Conservation (phyloP, 2,113 vertebrate species). For the Trachemys scripta region DNA sequence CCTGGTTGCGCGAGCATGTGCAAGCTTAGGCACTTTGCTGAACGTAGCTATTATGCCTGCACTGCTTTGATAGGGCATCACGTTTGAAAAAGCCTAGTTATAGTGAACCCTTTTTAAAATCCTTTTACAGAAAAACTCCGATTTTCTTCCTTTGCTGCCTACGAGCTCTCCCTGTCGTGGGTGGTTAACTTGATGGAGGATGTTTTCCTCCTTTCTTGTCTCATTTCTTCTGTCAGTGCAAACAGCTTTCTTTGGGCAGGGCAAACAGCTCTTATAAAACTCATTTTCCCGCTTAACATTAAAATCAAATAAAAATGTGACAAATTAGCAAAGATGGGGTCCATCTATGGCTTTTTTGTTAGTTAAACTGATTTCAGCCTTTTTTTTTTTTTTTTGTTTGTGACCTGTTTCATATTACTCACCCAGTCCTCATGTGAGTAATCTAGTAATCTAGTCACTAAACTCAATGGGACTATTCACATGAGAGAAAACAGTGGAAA, state of each 20-base stretch:
- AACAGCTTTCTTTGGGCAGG: neutral
- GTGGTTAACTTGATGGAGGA: neutral
- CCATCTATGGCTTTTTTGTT: neutral
- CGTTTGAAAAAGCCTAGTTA: neutral
- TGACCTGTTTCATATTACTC: neutral
- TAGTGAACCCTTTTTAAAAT: neutral
- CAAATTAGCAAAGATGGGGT: neutral
- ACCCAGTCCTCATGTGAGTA: neutral
- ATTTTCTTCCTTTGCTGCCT: neutral
- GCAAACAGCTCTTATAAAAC: neutral
- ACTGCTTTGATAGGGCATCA: neutral
- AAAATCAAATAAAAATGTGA: neutral
- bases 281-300: neutral
- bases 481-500: neutral
- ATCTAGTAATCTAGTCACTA: neutral
- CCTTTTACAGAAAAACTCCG: neutral
- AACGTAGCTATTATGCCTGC: neutral
- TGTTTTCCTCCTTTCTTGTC: neutral
- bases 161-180: neutral
- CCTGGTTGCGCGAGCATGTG: no score
- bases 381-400: neutral
- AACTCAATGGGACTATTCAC: neutral
- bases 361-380: neutral
- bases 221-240: neutral
- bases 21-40: neutral